phyloP scores from a whole-genome alignment of 2,888 invertebrate species.

The Syritta pipiens region DNA sequence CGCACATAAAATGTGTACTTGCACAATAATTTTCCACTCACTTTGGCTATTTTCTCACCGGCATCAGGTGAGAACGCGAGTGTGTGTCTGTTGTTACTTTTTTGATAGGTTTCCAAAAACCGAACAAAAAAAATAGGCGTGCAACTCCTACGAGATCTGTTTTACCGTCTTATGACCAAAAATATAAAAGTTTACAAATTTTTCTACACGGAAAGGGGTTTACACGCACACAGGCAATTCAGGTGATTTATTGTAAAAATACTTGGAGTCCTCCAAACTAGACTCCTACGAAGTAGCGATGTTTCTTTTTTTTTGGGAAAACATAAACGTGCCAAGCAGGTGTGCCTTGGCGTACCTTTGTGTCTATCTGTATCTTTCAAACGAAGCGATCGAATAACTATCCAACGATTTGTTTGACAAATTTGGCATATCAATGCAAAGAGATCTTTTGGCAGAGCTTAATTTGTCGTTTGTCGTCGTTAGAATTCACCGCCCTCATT shows the following conservation, averaged over 20 bases:
- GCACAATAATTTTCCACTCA: constrained; percentile 22
- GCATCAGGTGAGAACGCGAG: constrained; percentile 35
- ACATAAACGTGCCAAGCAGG: constrained; percentile 8
- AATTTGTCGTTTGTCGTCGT: constrained; percentile 48
- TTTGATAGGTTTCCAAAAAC: constrained; percentile 50
- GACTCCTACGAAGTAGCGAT: constrained; percentile 29
- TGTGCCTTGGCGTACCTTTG: constrained; percentile 17
- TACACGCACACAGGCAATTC: constrained; percentile 2
- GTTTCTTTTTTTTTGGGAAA: constrained; percentile 6
- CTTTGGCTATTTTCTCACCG: neutral
- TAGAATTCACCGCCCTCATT: constrained; percentile 53
- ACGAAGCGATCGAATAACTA: constrained; percentile 41
- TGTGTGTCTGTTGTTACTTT: constrained; percentile 36
- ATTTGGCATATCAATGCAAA: constrained; percentile 54
- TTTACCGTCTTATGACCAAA: constrained; percentile 14
- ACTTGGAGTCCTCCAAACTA: constrained; percentile 6
- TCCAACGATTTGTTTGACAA: constrained; percentile 48
- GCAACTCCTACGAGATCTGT: constrained; percentile 16
- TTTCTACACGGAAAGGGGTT: neutral
- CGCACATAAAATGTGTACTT: constrained; percentile 22
- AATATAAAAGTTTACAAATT: neutral
- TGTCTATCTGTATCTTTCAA: constrained; percentile 20
- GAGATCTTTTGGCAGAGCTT: constrained; percentile 36
- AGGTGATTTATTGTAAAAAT: constrained; percentile 39
- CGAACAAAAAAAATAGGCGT: too few relatives aligned